Conservation (phyloP, 2,797 vertebrate genomes). For the Molossus molossus region DNA sequence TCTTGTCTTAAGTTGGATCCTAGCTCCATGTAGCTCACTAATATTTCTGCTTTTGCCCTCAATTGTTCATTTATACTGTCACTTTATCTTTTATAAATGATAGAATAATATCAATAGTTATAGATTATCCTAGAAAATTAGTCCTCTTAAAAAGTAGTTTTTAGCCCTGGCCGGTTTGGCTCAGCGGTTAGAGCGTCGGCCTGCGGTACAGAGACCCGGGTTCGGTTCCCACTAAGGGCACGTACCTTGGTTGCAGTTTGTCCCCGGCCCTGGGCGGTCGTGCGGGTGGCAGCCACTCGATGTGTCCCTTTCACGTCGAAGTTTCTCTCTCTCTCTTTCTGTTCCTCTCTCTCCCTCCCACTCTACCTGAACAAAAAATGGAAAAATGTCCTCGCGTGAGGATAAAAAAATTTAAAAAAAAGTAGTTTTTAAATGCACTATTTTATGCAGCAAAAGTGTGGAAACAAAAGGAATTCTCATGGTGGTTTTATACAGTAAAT, state of each 20-base stretch:
- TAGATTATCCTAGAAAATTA: conserved; percentile 29
- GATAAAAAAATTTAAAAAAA: not conserved
- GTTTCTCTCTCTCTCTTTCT: too few species aligned
- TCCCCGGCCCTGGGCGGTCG: too few species aligned
- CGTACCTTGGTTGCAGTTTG: too few species aligned
- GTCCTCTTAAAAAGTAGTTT: conserved; percentile 46
- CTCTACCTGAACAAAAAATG: too few species aligned
- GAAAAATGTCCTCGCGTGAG: too few species aligned
- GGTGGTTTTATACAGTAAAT: conserved; percentile 29
- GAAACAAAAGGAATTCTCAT: conserved; percentile 31
- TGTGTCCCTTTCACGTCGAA: too few species aligned
- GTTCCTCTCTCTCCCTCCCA: too few species aligned
- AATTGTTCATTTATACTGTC: not conserved
- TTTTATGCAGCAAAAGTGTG: not conserved
- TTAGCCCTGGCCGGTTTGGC: not conserved
- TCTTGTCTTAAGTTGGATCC: not conserved
- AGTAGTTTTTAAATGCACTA: conserved; percentile 9
- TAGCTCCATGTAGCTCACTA: not conserved
- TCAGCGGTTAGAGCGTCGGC: too few species aligned
- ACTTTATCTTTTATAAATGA: conserved; percentile 65
- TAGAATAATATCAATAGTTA: conserved; percentile 64
- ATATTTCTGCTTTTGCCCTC: not conserved
- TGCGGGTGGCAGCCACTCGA: too few species aligned
- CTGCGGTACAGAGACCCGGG: too few species aligned
- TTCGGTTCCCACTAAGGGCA: too few species aligned